Percentiles rank a stretch among this genome's conserved stretches.
These are phyloP conservation scores for Hofmannophila pseudospretella DNA, from an alignment of 2,888 invertebrate species.

Conservation along the genomic window DNA sequence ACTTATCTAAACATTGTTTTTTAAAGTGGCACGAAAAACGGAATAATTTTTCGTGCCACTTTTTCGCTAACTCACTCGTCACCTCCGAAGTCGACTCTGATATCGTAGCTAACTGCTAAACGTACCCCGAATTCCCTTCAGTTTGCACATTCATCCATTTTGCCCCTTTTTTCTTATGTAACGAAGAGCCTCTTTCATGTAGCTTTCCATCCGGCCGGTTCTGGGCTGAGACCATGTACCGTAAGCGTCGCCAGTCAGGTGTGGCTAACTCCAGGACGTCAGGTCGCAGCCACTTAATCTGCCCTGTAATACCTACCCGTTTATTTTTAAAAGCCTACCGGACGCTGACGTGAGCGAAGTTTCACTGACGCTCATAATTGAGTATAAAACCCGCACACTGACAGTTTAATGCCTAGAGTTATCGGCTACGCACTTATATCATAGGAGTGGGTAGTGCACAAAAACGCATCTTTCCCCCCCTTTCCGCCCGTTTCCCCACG, in stretches of 20 bases:
- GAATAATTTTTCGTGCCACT: too few relatives aligned
- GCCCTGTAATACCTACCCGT: constrained; percentile 49
- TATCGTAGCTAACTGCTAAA: constrained; percentile 8
- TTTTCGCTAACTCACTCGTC: too few relatives aligned
- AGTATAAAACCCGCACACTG: constrained; percentile 35
- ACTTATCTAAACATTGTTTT: too few relatives aligned
- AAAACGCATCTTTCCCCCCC: constrained; percentile 72
- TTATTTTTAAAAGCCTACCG: constrained; percentile 54
- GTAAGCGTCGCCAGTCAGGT: constrained; percentile 65
- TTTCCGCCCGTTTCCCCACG: constrained; percentile 45
- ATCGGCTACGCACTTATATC: constrained; percentile 71
- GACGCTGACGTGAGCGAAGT: constrained; percentile 27
- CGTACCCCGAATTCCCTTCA: constrained; percentile 5
- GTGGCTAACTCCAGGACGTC: constrained; percentile 54
- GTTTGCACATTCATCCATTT: constrained; percentile 7
- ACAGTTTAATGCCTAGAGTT: constrained; percentile 21
- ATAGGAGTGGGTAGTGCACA: constrained; percentile 68
- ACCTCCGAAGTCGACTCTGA: neutral
- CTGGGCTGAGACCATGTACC: constrained; percentile 64
- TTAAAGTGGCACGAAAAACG: too few relatives aligned
- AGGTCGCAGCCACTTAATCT: constrained; percentile 55
- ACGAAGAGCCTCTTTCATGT: constrained; percentile 67
- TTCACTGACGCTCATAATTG: constrained; percentile 34
- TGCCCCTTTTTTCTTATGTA: constrained; percentile 48
- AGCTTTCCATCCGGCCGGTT: constrained; percentile 65